A percentile compares a stretch with the other conserved stretches of the same genome.
phyloP scores from a whole-genome alignment of 2,888 invertebrate species.

The Drosophila bunnanda region DNA sequence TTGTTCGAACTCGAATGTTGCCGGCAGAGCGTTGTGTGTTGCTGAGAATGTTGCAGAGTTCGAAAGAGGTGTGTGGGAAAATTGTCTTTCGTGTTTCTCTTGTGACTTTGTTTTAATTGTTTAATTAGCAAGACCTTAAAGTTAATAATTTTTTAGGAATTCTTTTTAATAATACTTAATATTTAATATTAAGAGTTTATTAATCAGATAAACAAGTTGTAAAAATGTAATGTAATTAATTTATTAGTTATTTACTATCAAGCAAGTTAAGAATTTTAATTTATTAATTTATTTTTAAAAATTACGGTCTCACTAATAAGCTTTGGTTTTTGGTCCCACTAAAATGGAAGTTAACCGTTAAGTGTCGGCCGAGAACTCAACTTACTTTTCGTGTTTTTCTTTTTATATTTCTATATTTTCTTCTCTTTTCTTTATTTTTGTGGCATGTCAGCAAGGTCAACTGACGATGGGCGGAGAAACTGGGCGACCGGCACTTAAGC shows the following conservation, averaged over 20 bases:
- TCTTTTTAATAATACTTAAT: neutral
- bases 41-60: conserved; percentile 11
- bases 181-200: too few species aligned
- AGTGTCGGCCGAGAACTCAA: conserved; percentile 3
- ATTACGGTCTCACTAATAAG: neutral
- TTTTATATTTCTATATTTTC: neutral
- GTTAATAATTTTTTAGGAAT: neutral
- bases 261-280: neutral
- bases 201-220: too few species aligned
- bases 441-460: conserved; percentile 32
- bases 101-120: too few species aligned
- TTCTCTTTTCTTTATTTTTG: neutral
- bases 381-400: conserved; percentile 4
- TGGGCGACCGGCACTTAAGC: conserved; percentile 31
- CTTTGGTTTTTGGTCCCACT: too few species aligned
- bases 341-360: conserved; percentile 3
- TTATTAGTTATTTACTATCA: too few species aligned
- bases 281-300: neutral
- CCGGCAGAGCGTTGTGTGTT: conserved; percentile 2
- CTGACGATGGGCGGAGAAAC: conserved; percentile 29
- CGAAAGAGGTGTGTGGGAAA: neutral
- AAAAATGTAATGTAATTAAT: too few species aligned
- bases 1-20: conserved; percentile 13
- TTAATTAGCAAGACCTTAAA: neutral
- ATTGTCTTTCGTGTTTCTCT: neutral